Conservation (phyloP, 2,797 vertebrate species). For the Onychomys leucogaster region DNA sequence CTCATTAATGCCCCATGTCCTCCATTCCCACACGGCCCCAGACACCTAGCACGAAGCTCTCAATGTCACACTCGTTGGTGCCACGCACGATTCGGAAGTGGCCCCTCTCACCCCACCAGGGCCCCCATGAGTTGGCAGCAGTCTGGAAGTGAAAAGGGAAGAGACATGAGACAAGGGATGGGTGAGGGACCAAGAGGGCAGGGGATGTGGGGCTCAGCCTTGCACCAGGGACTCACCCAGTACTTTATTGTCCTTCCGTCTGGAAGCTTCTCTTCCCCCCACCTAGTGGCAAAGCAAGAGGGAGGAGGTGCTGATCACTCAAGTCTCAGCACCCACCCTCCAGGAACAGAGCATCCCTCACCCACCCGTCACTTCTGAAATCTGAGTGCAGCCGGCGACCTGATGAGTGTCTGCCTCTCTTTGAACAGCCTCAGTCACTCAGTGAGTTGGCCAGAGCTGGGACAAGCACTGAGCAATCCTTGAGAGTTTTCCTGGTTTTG, state of each 20-base stretch:
- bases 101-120: constrained; percentile 95
- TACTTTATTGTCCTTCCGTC: constrained; percentile 93
- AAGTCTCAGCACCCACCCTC: neutral
- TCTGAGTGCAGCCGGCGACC: neutral
- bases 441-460: neutral
- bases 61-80: constrained; percentile 96
- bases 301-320: neutral
- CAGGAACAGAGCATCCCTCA: neutral
- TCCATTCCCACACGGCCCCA: constrained; percentile 97
- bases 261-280: constrained; percentile 94
- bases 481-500: neutral
- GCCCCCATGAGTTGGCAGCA: constrained; percentile 98
- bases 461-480: neutral
- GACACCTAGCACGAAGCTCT: constrained; percentile 95
- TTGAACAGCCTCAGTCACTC: neutral
- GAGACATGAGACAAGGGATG: neutral
- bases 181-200: rapidly evolving
- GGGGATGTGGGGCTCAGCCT: too few species aligned
- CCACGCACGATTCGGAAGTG: constrained; percentile 96
- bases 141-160: constrained; percentile 87
- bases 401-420: neutral
- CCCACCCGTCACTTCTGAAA: neutral
- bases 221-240: constrained; percentile 91
- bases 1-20: constrained; percentile 92
- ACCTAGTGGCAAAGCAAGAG: constrained; percentile 86